Base-by-base conservation (phyloP, 2,797 vertebrate genomes). In the Paedocypris micromegethes region DNA sequence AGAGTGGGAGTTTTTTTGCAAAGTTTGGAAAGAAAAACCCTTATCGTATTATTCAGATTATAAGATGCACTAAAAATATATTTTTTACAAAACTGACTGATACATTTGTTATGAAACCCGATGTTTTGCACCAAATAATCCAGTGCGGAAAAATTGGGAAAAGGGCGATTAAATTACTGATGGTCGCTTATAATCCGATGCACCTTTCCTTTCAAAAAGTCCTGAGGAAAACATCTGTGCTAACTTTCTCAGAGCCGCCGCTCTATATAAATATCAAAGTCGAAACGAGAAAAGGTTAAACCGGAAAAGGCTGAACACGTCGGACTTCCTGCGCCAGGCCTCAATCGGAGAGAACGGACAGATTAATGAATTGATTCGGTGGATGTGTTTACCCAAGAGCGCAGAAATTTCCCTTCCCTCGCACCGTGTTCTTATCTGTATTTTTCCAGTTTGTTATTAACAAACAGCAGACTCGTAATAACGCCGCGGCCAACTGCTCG, bases 401-500 rank as follows among this genome's bases (percentile, higher is more conserved):
- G 74, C 75, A 83, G 85, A 88, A 85, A 87, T 87, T 89, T 89
- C 82, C 85, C 81, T 87, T 87, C 85, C 70, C 78, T 84, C 82
- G 84, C 83, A 77, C 82, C 79, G 70, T 78, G 77, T 81, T 79
- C 83, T 89, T 89, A 88, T 90, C 84, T 88, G 82, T 90, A 87
- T 86, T 91, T 88, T 88, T 88, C 77, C 87, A 89, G 86, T 85
- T 79, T 83, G 83, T 86, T 85, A 88, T 83, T 80, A 80, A 77
- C 79, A 80, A 82, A 82, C 80, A 83, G 57, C 73, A 64, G 69
- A 64, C 73, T 68, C 40, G 64, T 80, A 81, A 81, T 80, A 81
- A 77, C 70, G 63, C 53, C 59, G 48, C 39, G 58, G 56, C 63
- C 75, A 68, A 73, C 56, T 79, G 76, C 76, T 78, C 78, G 73